Percentiles rank a stretch among this genome's conserved stretches.
Evolutionary conservation across 2,888 invertebrate genomes (phyloP).

Genomic region (Chrysolina haemoptera): DNA sequence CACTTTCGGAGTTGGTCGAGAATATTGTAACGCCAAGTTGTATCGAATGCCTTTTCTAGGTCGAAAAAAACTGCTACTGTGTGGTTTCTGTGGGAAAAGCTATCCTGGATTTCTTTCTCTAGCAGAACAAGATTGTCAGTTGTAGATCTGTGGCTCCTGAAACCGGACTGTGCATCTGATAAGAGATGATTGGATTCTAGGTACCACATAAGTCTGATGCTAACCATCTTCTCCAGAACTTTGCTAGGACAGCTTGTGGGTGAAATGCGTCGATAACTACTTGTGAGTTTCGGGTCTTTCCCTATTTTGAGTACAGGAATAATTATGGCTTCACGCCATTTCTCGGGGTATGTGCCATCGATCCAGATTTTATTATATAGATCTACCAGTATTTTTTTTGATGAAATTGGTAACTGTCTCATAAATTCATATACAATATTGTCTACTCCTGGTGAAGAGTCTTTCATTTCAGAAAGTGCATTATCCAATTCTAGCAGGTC

Average conservation of each 20-base stretch:
- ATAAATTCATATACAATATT: not conserved
- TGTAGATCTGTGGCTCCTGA: slow-evolving; percentile 12
- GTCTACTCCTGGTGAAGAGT: not conserved
- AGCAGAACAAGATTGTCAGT: slow-evolving; percentile 30
- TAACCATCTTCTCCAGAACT: slow-evolving; percentile 40
- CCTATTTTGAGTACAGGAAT: slow-evolving; percentile 33
- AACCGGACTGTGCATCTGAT: slow-evolving; percentile 19
- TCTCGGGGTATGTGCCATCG: slow-evolving; percentile 30
- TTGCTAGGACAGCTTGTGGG: slow-evolving; percentile 28
- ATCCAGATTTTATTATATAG: slow-evolving; percentile 30
- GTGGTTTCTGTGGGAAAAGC: too few relatives aligned
- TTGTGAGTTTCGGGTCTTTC: not conserved
- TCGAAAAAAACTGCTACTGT: too few relatives aligned
- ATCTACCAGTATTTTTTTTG: not conserved
- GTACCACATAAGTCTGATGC: slow-evolving; percentile 29
- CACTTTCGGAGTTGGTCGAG: too few relatives aligned
- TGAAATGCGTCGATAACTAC: slow-evolving; percentile 11
- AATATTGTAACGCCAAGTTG: too few relatives aligned
- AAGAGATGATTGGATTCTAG: slow-evolving; percentile 26
- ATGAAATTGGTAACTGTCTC: not conserved
- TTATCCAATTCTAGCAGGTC: not conserved
- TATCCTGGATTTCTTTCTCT: too few relatives aligned
- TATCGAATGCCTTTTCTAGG: too few relatives aligned
- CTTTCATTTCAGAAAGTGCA: slow-evolving; percentile 19
- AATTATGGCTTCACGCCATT: slow-evolving; percentile 34